Evolutionary conservation across 2,888 invertebrate genomes (phyloP), one percentile per base, ranked within the genome.

Genomic region (Scaeva pyrastri): DNA sequence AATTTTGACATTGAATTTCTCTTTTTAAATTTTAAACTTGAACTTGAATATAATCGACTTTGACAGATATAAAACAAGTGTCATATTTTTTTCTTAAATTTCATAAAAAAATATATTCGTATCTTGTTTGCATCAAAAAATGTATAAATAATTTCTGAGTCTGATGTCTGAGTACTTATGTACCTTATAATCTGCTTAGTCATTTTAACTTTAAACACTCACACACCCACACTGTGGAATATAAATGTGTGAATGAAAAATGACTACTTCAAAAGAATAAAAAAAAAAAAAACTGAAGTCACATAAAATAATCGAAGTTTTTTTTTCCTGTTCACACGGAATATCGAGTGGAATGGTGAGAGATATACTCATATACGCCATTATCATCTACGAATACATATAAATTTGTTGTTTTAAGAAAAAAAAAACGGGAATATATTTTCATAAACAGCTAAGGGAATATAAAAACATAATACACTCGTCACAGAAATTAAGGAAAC

Each of bases 151-250:
- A 39, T 41, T 14, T 60, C 21, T 60, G 3, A 41, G 21, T 21
- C n/a, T n/a, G n/a, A n/a, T 41, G 23, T 60, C 21, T 60, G 3
- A 41, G 21, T 21, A 56, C 31, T 31, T 36, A 21, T 16, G 6
- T 39, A 41, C 41, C 60, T 41, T 12, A 41, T 41, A 60, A 60
- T 60, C 60, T 21, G 60, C 39, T 60, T 60, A 41, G 19, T 39
- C 39, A 31, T 31, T 31, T 31, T n/a, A n/a, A 31, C 31, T 31
- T 31, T 31, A 31, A 31, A 31, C 31, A 31, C 31, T 8, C 31
- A 58, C 7, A 56, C n/a, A 36, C 56, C n/a, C 16, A 26, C 36
- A 12, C 6, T n/a, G n/a, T 3, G 21, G 0, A 60, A 39, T 19
- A 39, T 19, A 48, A 19, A 56, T 16, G 16, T 60, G 39, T 60